A percentile compares a stretch with the other conserved stretches of the same genome.
Conservation (phyloP, 2,797 vertebrate genomes). For the Sebastes matsubarae region DNA sequence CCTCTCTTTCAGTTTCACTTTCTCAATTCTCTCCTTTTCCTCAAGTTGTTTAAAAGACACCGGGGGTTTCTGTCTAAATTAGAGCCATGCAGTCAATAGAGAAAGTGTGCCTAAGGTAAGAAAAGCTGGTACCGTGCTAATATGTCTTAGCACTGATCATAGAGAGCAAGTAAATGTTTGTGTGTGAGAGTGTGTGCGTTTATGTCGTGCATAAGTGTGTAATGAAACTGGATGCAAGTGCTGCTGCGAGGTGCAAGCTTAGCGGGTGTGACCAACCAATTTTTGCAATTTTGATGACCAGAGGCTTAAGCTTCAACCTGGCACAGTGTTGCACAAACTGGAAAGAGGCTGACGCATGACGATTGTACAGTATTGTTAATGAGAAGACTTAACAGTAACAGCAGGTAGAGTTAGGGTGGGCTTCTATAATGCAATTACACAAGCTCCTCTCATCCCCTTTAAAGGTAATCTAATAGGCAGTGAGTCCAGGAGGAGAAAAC, state of each 20-base stretch:
- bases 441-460: neutral
- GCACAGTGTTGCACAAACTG: neutral
- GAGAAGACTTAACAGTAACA: neutral
- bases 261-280: neutral
- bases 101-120: slow-evolving; percentile 35
- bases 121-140: slow-evolving; percentile 40
- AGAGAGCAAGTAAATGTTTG: slow-evolving; percentile 17
- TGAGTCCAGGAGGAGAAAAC: neutral
- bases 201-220: neutral
- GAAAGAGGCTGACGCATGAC: neutral
- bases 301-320: neutral
- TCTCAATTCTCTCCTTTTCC: slow-evolving; percentile 40
- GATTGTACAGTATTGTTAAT: neutral
- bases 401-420: neutral
- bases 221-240: neutral
- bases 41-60: slow-evolving; percentile 58
- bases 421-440: neutral
- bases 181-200: neutral
- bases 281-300: neutral
- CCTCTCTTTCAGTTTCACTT: slow-evolving; percentile 8
- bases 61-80: slow-evolving; percentile 59
- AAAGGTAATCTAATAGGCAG: neutral
- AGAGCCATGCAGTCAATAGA: slow-evolving; percentile 59
- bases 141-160: slow-evolving; percentile 49
- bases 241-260: neutral